A percentile compares a stretch with the other conserved stretches of the same genome.
Evolutionary conservation across 2,797 vertebrate genomes (phyloP).

Genomic region (Muraenolepis orangiensis): DNA sequence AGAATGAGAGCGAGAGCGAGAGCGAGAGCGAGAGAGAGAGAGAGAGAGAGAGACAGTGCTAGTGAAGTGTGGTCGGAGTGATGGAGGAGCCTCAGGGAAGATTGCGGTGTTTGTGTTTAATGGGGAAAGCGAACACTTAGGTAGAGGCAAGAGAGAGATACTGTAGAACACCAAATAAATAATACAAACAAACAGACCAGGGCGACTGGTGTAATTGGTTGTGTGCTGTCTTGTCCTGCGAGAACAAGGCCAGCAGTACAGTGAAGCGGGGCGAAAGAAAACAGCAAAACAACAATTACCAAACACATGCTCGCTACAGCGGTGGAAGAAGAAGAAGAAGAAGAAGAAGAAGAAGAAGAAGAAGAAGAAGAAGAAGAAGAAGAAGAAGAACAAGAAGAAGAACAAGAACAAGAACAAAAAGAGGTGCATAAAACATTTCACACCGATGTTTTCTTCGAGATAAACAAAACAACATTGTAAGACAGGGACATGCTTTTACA

Average conservation of each 20-base stretch:
- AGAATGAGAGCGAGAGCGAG: too few species aligned
- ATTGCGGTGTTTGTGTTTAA: background rate
- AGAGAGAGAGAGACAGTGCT: slow-evolving; percentile 18
- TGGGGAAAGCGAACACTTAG: background rate
- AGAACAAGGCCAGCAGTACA: background rate
- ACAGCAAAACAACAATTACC: background rate
- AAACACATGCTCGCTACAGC: background rate
- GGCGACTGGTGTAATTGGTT: background rate
- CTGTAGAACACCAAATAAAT: background rate
- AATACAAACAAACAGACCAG: background rate
- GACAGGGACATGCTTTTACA: background rate
- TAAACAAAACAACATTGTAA: background rate
- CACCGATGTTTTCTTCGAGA: background rate
- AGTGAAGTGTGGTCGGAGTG: background rate
- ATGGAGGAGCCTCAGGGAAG: background rate
- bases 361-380: too few species aligned
- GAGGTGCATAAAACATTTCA: background rate
- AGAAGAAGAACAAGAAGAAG: too few species aligned
- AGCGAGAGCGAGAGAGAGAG: too few species aligned
- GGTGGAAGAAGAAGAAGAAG: too few species aligned
- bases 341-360: too few species aligned
- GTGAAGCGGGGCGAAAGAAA: background rate
- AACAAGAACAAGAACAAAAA: too few species aligned
- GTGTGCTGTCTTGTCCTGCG: background rate
- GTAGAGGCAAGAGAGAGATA: background rate